These are phyloP conservation scores for Podabrus alpinus DNA, from an alignment of 2,888 invertebrate genomes.

Conservation along the genomic window DNA sequence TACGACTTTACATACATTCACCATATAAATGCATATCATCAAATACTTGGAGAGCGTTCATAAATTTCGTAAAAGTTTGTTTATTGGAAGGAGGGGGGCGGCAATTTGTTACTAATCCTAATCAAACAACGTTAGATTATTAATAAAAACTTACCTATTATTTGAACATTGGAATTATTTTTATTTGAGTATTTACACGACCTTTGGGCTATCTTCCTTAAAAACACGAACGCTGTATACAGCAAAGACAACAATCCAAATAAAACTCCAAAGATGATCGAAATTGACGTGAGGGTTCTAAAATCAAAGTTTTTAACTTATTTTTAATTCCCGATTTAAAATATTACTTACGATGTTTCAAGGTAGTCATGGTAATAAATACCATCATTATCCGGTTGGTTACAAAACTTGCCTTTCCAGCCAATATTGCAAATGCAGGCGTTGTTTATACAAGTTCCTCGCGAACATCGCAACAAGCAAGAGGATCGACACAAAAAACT, in stretches of 20 bases:
- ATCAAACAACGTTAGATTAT: no score
- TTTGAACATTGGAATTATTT: not conserved
- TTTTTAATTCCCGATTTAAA: no score
- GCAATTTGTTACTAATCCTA: no score
- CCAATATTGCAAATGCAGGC: conserved; percentile 59
- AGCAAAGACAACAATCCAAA: not conserved
- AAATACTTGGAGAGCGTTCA: no score
- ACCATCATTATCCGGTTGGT: conserved; percentile 39
- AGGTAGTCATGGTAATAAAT: not conserved
- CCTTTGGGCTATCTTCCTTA: not conserved
- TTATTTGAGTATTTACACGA: not conserved
- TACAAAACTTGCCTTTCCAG: conserved; percentile 48
- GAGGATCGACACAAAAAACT: not conserved
- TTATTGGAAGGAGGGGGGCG: no score
- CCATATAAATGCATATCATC: no score
- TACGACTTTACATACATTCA: no score
- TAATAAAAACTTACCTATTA: not conserved
- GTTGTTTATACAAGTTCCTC: conserved; percentile 47
- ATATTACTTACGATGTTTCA: not conserved
- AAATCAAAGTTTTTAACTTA: not conserved
- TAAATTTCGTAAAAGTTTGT: no score
- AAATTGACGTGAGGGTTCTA: not conserved
- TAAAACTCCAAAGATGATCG: not conserved
- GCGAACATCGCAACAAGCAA: conserved; percentile 35
- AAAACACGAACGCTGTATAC: not conserved